Conservation (phyloP, 2,113 vertebrate species). For the Ophiodon elongatus region DNA sequence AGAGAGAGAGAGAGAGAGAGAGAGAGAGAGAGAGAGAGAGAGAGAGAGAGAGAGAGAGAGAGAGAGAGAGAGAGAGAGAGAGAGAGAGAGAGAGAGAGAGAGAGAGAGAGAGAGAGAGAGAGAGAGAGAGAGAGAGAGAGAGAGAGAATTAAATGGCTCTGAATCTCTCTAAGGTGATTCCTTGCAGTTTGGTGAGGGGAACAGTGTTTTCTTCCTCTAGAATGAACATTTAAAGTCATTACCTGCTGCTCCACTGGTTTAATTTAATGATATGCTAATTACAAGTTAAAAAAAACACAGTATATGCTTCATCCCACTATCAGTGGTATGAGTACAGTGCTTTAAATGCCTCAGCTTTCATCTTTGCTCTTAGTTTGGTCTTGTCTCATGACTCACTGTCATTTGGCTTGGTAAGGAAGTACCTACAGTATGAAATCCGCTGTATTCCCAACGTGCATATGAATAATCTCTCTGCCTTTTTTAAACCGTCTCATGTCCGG, state of each 20-base stretch:
- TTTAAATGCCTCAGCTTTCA: background rate
- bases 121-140: background rate
- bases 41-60: no score
- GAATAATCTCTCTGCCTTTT: slow-evolving; percentile 22
- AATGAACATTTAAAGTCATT: slow-evolving; percentile 7
- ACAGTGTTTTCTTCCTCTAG: background rate
- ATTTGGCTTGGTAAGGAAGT: slow-evolving; percentile 2
- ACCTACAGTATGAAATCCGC: background rate
- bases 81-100: background rate
- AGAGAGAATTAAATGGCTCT: no score
- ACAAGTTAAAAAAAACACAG: background rate
- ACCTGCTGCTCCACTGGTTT: slow-evolving; percentile 5
- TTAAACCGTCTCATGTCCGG: background rate
- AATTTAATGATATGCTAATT: slow-evolving; percentile 4
- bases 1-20: background rate
- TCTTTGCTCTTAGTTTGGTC: slow-evolving; percentile 8
- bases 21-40: background rate
- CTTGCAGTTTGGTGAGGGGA: background rate
- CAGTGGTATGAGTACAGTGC: background rate
- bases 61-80: background rate
- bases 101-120: background rate
- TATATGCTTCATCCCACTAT: slow-evolving; percentile 8
- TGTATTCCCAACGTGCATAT: background rate
- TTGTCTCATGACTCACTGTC: slow-evolving; percentile 12
- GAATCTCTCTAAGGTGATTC: background rate